Base-by-base conservation (phyloP, 2,888 invertebrate species). In the Apamea anceps region DNA sequence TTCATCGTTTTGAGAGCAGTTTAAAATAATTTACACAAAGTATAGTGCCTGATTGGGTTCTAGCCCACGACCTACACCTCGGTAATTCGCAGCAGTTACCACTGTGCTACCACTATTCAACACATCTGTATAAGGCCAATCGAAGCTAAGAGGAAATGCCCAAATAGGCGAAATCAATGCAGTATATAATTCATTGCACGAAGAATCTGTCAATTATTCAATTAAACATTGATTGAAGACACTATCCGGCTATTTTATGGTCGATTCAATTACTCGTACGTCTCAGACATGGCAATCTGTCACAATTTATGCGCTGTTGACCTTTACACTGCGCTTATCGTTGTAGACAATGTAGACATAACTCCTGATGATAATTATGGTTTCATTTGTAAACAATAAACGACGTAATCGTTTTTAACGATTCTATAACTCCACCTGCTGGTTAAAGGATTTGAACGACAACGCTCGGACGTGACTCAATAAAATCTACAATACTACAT, bases 181-280 rank as follows among this genome's bases (percentile, higher is more conserved):
- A 71, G 60, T 37, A 8, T 28, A 25, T 28, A 5, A 21, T 32
- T 25, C 1, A n/a, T 37, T 48, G 21, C 15, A 48, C 12, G 66
- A 66, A 37, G 2, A 74, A 42, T 28, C 5, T 51, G 42, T 51
- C 32, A 60, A n/a, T 42, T 25, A 51, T 66, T 67, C 32, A 82
- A 75, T 67, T 25, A 54, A 62, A 28, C n/a, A 10, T 54, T 51
- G 83, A 67, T 67, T 3, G 54, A 37, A 54, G 45, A 76, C 62
- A 37, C 18, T 62, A 54, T 68, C 45, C 25, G 21, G 21, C 32
- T 45, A 57, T n/a, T 77, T 77, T 74, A 85, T 67, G 28, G 21
- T 15, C 66, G 28, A 82, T 65, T 63, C 32, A 86, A 72, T 83
- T 66, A 80, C 54, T 81, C 73, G 62, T 51, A 32, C 37, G 32